These are phyloP conservation scores for Dicerorhinus sumatrensis DNA, from an alignment of 2,113 vertebrate species.

Conservation along the genomic window DNA sequence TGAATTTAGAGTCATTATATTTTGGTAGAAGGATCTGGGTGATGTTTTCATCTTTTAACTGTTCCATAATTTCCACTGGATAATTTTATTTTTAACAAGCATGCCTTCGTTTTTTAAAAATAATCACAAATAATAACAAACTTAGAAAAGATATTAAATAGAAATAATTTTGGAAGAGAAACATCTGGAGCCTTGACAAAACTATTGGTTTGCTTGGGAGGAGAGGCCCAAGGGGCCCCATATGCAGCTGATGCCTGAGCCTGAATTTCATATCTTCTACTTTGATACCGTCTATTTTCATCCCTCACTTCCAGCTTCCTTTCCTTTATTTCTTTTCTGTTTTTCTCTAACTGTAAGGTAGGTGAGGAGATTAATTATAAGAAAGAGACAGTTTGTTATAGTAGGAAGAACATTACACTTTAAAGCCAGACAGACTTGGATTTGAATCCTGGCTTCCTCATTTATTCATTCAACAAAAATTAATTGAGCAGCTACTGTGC, in stretches of 20 bases:
- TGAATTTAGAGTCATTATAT: background rate
- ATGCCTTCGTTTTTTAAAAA: background rate
- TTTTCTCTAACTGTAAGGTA: background rate
- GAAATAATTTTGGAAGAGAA: background rate
- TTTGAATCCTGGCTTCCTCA: background rate
- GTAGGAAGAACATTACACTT: background rate
- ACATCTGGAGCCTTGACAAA: background rate
- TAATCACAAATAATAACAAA: background rate
- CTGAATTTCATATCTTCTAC: background rate
- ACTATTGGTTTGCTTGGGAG: background rate
- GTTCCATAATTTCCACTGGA: background rate
- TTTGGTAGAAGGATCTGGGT: background rate
- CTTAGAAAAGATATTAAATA: background rate
- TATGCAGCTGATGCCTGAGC: background rate
- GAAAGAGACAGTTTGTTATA: background rate
- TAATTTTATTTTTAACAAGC: background rate
- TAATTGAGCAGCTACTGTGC: background rate
- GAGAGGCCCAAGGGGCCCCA: background rate
- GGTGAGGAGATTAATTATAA: background rate
- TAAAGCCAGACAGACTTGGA: background rate
- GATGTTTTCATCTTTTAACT: slow-evolving; percentile 39
- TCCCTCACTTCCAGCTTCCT: background rate
- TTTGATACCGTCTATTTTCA: background rate
- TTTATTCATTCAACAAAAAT: background rate
- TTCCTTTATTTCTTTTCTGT: background rate